These are phyloP conservation scores for Mesocricetus auratus DNA, from an alignment of 2,113 vertebrate species.

Conservation along the genomic window DNA sequence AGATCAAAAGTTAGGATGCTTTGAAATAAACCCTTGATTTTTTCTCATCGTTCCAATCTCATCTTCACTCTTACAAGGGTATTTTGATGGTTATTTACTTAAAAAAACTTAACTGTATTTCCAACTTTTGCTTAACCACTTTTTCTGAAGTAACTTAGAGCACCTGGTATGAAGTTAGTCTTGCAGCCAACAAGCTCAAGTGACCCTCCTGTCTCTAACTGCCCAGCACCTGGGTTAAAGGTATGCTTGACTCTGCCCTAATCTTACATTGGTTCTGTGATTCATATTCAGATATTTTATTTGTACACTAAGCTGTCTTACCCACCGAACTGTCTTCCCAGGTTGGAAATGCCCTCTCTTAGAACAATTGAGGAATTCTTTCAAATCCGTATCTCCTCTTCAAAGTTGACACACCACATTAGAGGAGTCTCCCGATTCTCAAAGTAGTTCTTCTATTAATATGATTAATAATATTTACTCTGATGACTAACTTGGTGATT, in stretches of 20 bases:
- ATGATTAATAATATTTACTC: neutral
- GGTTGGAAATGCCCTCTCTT: neutral
- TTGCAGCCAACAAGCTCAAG: neutral
- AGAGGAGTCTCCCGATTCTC: neutral
- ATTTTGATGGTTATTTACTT: neutral
- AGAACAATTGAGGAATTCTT: neutral
- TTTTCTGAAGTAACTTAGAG: neutral
- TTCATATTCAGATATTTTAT: neutral
- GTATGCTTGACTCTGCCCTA: neutral
- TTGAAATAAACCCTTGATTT: neutral
- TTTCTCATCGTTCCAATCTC: neutral
- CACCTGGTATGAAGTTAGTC: neutral
- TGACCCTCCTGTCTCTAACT: neutral
- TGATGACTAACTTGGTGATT: neutral
- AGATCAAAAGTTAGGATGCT: neutral
- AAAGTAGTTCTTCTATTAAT: neutral
- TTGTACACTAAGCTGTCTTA: neutral
- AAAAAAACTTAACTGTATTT: slow-evolving; percentile 6
- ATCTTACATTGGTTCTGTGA: neutral
- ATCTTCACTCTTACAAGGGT: neutral
- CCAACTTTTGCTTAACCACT: neutral
- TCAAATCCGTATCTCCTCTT: neutral
- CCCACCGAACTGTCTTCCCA: neutral
- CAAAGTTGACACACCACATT: neutral
- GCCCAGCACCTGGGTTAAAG: neutral